These are phyloP conservation scores for Apteryx owenii DNA, from an alignment of 2,113 vertebrate species.

Conservation along the genomic window DNA sequence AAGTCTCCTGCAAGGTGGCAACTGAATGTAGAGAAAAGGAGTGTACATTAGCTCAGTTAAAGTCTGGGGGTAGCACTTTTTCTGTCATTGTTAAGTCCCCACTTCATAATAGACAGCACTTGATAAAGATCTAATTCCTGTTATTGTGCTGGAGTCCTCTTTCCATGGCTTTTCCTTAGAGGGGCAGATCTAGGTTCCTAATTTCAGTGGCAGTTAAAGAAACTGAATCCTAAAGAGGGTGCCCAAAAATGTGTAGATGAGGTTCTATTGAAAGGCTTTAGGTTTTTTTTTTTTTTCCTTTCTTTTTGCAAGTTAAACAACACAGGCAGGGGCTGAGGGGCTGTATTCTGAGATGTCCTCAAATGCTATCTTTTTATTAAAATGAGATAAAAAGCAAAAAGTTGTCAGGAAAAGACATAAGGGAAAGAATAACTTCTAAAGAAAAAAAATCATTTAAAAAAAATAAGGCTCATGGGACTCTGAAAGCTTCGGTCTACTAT, in stretches of 20 bases:
- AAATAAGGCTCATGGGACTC: not conserved
- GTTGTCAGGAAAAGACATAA: slow-evolving; percentile 35
- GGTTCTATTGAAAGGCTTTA: not conserved
- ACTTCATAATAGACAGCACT: not conserved
- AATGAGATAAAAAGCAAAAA: slow-evolving; percentile 49
- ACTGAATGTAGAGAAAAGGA: not conserved
- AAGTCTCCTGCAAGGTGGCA: not conserved
- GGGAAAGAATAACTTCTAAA: not conserved
- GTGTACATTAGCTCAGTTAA: not conserved
- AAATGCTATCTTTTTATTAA: slow-evolving; percentile 19
- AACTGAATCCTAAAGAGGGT: not conserved
- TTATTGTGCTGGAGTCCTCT: not conserved
- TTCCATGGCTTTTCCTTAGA: not conserved
- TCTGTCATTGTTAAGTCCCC: not conserved
- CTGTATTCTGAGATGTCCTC: slow-evolving; percentile 9
- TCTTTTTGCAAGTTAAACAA: slow-evolving; percentile 32
- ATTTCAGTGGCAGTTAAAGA: slow-evolving; percentile 16
- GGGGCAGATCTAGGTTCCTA: not conserved
- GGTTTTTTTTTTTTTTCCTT: not conserved
- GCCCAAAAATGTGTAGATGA: not conserved
- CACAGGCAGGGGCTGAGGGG: slow-evolving; percentile 25
- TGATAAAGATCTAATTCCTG: not conserved
- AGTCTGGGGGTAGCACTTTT: not conserved
- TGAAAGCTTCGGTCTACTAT: not conserved
- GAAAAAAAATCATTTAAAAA: slow-evolving; percentile 1